These are phyloP conservation scores for Ia io DNA, from an alignment of 2,113 vertebrate genomes.

Conservation along the genomic window DNA sequence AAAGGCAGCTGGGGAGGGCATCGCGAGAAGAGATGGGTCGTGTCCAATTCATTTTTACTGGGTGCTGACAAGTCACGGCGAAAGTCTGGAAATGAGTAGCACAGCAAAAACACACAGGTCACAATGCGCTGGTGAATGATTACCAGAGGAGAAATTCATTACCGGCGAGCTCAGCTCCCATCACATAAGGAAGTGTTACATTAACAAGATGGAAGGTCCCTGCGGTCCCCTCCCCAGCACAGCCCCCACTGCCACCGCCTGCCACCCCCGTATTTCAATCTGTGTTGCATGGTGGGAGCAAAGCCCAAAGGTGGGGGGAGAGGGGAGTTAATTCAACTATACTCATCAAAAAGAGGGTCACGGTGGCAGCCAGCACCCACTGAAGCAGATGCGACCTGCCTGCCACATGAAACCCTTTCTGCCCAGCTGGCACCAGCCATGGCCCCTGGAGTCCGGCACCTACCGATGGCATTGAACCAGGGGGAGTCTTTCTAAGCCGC, in stretches of 20 bases:
- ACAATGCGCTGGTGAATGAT: conserved; percentile 62
- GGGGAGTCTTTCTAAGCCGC: background rate
- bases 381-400: background rate
- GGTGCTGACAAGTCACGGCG: conserved; percentile 67
- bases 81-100: conserved; percentile 66
- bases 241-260: background rate
- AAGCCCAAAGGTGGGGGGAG: background rate
- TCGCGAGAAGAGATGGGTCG: conserved; percentile 32
- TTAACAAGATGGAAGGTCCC: conserved; percentile 67
- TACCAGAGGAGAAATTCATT: conserved; percentile 65
- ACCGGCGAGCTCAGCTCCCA: conserved; percentile 20
- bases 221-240: background rate
- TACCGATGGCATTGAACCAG: background rate
- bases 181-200: conserved; percentile 47
- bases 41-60: conserved; percentile 63
- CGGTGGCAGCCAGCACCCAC: background rate
- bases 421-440: background rate
- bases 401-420: background rate
- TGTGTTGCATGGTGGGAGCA: conserved; percentile 20
- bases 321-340: conserved; percentile 35
- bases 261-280: conserved; percentile 52
- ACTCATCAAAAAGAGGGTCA: conserved; percentile 28
- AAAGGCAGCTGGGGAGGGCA: conserved; percentile 59
- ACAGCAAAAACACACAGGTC: conserved; percentile 66
- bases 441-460: background rate